phyloP scores from a whole-genome alignment of 53 echinoderm and acorn worm species.

The Echinarachnius parma region DNA sequence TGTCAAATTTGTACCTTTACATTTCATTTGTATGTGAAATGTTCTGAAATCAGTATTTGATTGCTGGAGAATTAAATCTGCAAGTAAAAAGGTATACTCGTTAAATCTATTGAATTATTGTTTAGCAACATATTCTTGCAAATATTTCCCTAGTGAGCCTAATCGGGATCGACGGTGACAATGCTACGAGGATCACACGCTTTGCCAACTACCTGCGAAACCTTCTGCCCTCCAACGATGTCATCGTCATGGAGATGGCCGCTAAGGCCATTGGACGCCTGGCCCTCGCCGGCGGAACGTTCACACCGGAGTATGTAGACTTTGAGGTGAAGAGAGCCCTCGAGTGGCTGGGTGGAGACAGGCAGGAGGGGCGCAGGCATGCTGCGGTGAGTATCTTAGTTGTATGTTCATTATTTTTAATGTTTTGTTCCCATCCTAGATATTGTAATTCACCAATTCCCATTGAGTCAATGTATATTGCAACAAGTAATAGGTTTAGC shows the following conservation, averaged over 20 bases:
- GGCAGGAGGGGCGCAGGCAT: constrained; percentile 84
- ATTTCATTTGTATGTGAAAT: too few relatives aligned
- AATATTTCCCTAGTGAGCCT: constrained; percentile 65
- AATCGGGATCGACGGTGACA: constrained; percentile 90
- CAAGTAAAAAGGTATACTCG: too few relatives aligned
- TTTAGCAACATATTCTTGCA: background rate
- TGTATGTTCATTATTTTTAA: too few relatives aligned
- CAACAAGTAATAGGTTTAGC: too few relatives aligned
- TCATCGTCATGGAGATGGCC: constrained; percentile 96
- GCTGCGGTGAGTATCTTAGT: constrained; percentile 98
- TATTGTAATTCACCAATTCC: too few relatives aligned
- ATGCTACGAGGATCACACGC: constrained; percentile 84
- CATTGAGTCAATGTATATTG: too few relatives aligned
- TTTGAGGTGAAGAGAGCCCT: constrained; percentile 94
- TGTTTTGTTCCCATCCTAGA: too few relatives aligned
- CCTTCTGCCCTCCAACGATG: constrained; percentile 91
- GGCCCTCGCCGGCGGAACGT: constrained; percentile 94
- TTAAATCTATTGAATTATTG: too few relatives aligned
- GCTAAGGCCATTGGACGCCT: constrained; percentile 88
- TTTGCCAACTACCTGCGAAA: constrained; percentile 97
- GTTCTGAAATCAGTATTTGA: too few relatives aligned
- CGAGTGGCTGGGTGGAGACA: constrained; percentile 87
- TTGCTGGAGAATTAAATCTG: too few relatives aligned
- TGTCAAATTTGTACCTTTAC: too few relatives aligned
- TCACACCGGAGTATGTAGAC: constrained; percentile 96